These are phyloP conservation scores for Sebastes fasciatus DNA, from an alignment of 2,113 vertebrate genomes.

Conservation along the genomic window DNA sequence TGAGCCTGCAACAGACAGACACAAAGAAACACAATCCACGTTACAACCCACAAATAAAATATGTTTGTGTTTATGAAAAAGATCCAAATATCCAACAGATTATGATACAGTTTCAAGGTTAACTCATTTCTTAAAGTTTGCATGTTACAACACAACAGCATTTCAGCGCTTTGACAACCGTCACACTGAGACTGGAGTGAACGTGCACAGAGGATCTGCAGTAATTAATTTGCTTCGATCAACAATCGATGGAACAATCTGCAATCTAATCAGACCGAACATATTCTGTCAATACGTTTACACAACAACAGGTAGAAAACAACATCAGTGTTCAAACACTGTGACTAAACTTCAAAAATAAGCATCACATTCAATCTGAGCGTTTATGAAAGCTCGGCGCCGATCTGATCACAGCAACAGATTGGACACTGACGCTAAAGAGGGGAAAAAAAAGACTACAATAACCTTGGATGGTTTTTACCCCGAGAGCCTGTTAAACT, in stretches of 20 bases:
- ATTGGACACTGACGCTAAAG: conserved; percentile 13
- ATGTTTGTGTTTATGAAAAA: background rate
- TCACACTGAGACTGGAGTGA: background rate
- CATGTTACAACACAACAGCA: background rate
- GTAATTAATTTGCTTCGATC: conserved; percentile 29
- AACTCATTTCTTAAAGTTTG: background rate
- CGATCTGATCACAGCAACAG: conserved; percentile 24
- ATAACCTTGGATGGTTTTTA: conserved; percentile 40
- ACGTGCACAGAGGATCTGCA: conserved; percentile 1
- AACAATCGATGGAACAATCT: conserved; percentile 41
- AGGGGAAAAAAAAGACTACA: conserved; percentile 3
- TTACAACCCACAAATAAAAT: background rate
- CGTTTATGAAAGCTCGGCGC: background rate
- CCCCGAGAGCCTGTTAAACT: conserved; percentile 29
- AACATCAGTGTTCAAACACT: background rate
- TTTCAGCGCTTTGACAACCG: no score
- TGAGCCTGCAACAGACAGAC: conserved; percentile 74
- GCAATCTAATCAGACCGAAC: conserved; percentile 17
- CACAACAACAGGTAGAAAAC: conserved; percentile 23
- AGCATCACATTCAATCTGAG: background rate
- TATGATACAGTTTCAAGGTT: background rate
- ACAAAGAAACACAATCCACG: background rate
- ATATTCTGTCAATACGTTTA: background rate
- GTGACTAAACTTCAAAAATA: conserved; percentile 24
- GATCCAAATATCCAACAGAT: background rate